A percentile compares a stretch with the other conserved stretches of the same genome.
Conservation (phyloP, 1,140 invertebrate species). For the Diorhabda elongata region DNA sequence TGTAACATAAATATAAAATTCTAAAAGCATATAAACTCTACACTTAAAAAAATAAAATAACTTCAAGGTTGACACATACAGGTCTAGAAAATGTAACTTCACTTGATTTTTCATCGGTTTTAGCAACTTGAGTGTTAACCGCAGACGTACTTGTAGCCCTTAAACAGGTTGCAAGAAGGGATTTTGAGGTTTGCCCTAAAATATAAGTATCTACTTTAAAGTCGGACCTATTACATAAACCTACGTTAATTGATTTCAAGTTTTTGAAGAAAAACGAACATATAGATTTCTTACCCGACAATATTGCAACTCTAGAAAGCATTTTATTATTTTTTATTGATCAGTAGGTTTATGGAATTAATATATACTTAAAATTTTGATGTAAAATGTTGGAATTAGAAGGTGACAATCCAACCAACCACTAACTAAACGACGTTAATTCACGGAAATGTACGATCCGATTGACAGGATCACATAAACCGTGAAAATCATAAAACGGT, state of each 20-base stretch:
- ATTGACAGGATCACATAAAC: too few species aligned
- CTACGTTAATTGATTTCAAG: slow-evolving; percentile 23
- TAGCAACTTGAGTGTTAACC: slow-evolving; percentile 39
- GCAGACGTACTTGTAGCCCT: slow-evolving; percentile 45
- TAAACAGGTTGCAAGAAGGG: slow-evolving; percentile 39
- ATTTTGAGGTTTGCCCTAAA: slow-evolving; percentile 35
- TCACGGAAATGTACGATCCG: too few species aligned
- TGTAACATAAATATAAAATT: slow-evolving; percentile 13
- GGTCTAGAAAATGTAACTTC: slow-evolving; percentile 65
- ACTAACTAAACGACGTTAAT: too few species aligned
- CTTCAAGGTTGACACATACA: slow-evolving; percentile 39
- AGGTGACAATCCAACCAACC: too few species aligned
- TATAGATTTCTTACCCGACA: slow-evolving; percentile 46
- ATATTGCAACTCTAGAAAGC: slow-evolving; percentile 50
- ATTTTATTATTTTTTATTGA: slow-evolving; percentile 30
- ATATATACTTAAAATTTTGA: too few species aligned
- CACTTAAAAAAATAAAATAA: background rate
- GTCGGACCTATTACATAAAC: slow-evolving; percentile 48
- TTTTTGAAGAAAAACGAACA: slow-evolving; percentile 37
- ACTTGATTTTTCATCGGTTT: slow-evolving; percentile 52
- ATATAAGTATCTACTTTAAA: background rate
- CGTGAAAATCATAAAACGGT: too few species aligned
- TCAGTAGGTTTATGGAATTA: background rate
- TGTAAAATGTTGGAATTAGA: too few species aligned
- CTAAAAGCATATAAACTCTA: background rate